Percentiles rank a stretch among this genome's conserved stretches.
These are phyloP conservation scores for Scomber scombrus DNA, from an alignment of 2,113 vertebrate genomes.

Conservation along the genomic window DNA sequence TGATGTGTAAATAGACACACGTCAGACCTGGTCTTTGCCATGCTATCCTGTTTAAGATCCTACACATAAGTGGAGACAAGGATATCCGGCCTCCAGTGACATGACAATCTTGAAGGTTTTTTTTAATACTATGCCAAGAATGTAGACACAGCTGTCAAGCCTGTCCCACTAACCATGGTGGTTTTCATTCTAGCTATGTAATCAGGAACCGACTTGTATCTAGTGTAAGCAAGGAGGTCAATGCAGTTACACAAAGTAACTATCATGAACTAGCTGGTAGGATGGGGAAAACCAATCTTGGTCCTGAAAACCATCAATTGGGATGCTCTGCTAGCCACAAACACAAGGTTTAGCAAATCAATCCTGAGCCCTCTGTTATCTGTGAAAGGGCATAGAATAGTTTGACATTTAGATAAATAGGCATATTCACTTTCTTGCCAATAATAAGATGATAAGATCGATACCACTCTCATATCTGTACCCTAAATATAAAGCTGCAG, in stretches of 20 bases:
- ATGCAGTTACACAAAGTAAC: conserved; percentile 8
- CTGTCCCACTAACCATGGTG: conserved; percentile 3
- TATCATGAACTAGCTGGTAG: background rate
- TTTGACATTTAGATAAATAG: background rate
- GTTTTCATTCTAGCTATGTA: conserved; percentile 8
- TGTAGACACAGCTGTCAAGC: conserved; percentile 13
- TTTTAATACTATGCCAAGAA: conserved; percentile 1
- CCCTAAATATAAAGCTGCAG: background rate
- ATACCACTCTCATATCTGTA: background rate
- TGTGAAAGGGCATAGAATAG: background rate
- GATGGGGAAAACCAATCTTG: too few relatives aligned
- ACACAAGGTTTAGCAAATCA: background rate
- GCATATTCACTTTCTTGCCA: background rate
- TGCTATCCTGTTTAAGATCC: conserved; percentile 2
- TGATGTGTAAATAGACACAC: conserved; percentile 25
- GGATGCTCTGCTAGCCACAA: background rate
- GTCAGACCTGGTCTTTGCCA: background rate
- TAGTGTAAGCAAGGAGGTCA: background rate
- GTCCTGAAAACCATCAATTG: background rate
- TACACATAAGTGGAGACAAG: background rate
- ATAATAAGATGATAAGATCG: background rate
- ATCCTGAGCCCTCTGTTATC: background rate
- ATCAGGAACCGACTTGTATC: conserved; percentile 20
- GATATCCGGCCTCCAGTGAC: conserved; percentile 2
- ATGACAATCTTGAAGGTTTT: background rate